phyloP scores from a whole-genome alignment of 2,888 invertebrate species.

The Uropetala carovei region DNA sequence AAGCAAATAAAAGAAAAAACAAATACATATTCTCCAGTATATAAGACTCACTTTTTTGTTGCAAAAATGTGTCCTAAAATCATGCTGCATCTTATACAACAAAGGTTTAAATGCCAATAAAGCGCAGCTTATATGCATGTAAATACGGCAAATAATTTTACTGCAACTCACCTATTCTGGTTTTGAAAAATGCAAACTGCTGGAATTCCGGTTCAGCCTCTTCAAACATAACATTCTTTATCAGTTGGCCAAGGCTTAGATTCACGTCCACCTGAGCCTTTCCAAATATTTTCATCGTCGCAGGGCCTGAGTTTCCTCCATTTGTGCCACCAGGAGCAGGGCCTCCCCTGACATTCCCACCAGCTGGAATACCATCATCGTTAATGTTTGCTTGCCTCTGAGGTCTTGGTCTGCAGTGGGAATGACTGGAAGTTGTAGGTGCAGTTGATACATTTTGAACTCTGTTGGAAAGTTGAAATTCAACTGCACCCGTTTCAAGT shows the following conservation, averaged over 20 bases:
- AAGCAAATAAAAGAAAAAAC: no score
- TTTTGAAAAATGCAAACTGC: conserved; percentile 98
- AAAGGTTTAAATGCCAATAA: no score
- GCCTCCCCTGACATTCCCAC: conserved; percentile 15
- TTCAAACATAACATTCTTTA: conserved; percentile 95
- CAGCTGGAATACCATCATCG: conserved; percentile 27
- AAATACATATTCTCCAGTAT: no score
- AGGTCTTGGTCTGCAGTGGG: conserved; percentile 41
- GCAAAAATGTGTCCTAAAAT: no score
- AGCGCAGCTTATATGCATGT: no score
- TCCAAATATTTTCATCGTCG: conserved; percentile 83
- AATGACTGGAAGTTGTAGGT: conserved; percentile 23
- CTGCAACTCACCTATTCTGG: conserved; percentile 84
- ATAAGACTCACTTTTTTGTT: no score
- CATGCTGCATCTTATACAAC: no score
- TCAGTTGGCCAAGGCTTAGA: conserved; percentile 95
- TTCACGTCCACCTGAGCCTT: conserved; percentile 95
- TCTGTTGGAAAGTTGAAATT: conserved; percentile 94
- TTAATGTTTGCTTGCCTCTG: conserved; percentile 66
- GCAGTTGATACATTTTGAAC: conserved; percentile 87
- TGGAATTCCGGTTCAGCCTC: conserved; percentile 99
- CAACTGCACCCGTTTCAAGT: conserved; percentile 95
- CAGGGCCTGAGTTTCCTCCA: conserved; percentile 77
- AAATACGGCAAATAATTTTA: no score
- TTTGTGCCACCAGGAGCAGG: conserved; percentile 14